These are phyloP conservation scores for Pungitius pungitius DNA, from an alignment of 2,113 vertebrate genomes.

Conservation along the genomic window DNA sequence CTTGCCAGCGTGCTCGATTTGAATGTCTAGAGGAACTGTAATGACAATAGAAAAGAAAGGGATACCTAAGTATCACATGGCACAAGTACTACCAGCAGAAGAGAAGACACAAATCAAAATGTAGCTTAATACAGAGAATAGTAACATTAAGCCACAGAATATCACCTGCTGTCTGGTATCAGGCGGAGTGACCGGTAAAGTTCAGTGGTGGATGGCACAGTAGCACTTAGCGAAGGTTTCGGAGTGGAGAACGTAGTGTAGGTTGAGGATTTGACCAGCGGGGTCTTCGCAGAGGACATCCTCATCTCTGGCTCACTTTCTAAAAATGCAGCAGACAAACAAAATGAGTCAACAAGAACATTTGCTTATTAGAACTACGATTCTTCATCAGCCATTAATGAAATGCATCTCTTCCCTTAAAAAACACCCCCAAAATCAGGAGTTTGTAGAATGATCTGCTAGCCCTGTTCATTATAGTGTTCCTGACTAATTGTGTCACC, in stretches of 20 bases:
- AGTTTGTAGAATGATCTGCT: neutral
- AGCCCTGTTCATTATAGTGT: neutral
- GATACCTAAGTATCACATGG: neutral
- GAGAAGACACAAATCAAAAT: neutral
- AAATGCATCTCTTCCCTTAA: neutral
- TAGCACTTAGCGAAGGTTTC: constrained; percentile 65
- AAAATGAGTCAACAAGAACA: neutral
- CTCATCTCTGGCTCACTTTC: constrained; percentile 77
- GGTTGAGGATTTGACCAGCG: constrained; percentile 50
- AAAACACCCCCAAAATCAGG: neutral
- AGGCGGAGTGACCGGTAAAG: constrained; percentile 79
- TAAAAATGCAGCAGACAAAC: constrained; percentile 40
- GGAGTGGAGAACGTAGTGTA: constrained; percentile 72
- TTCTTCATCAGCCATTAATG: neutral
- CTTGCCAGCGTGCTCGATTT: constrained; percentile 68
- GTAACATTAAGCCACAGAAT: neutral
- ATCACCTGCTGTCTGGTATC: constrained; percentile 83
- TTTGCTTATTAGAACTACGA: neutral
- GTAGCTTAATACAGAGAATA: neutral
- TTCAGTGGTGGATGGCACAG: constrained; percentile 81
- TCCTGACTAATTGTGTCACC: neutral
- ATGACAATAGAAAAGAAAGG: neutral
- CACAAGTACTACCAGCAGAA: neutral
- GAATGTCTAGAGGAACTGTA: constrained; percentile 63
- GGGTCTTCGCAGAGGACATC: constrained; percentile 60